Base-by-base conservation (phyloP, 2,797 vertebrate genomes). In the Balearica regulorum region DNA sequence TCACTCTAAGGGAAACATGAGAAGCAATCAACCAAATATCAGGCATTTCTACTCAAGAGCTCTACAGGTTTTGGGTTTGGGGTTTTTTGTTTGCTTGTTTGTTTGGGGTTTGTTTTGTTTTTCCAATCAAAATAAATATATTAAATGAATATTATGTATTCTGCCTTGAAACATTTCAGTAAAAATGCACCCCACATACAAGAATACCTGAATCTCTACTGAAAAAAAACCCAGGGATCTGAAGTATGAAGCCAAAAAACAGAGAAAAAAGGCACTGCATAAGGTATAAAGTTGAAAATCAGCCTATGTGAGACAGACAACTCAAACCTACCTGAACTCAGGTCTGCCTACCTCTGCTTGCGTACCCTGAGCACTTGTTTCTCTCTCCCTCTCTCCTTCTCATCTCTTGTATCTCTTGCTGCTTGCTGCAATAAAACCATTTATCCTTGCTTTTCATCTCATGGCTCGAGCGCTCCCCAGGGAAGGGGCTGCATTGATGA, bases 311-410 rank as follows among this genome's bases (percentile, higher is more conserved):
- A 90, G 29, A 75, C 8, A 39, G 8, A 35, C 4, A 72, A 60
- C 13, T 41, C 46, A 70, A 61, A 61, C 4, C 11, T 35, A 31
- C 5, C 18, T 26, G 20, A 83, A 22, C 14, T 71, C n/a, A 18
- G 28, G 15, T 29, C 33, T 70, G 35, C 17, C 25, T 86, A 11
- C 31, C 13, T 3, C 54, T 76, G 11, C 24, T 29, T 53, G 6
- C 1, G 1, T 65, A 41, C 13, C 35, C 39, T 26, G 41, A 76
- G 21, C 3, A 16, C 8, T 62, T 1, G 0, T 79, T 82, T 81
- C 39, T 61, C 5, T 48, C 17, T 49, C 6, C 28, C 20, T n/a
- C 35, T 75, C 3, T 64, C n/a, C 28, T 44, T 12, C 35, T 60
- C 41, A 43, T 39, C 20, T 69, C 31, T 5, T 10, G 8, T 6